phyloP scores from a whole-genome alignment of 2,888 invertebrate genomes.

The Microplitis deprimator region DNA sequence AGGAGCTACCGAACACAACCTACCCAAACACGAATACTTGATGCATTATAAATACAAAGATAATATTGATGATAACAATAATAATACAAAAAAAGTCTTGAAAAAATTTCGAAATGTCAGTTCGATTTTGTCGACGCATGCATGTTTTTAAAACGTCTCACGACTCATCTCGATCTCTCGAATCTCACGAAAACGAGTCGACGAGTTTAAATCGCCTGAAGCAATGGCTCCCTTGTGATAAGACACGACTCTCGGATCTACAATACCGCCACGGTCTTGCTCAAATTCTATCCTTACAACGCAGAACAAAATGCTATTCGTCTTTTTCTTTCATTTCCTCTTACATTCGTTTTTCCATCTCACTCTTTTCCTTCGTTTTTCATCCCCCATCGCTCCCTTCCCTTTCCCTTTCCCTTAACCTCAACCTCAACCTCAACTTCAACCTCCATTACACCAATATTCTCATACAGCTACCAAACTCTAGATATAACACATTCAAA shows the following conservation, averaged over 20 bases:
- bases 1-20: background rate
- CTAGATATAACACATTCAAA: background rate
- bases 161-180: conserved; percentile 10
- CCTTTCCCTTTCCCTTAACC: background rate
- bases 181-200: conserved; percentile 21
- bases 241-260: conserved; percentile 64
- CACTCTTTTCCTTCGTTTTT: background rate
- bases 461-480: conserved; percentile 15
- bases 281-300: conserved; percentile 16
- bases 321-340: conserved; percentile 6
- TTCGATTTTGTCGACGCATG: conserved; percentile 28
- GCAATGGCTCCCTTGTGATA: conserved; percentile 63
- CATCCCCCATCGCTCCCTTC: background rate
- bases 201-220: conserved; percentile 46
- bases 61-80: background rate
- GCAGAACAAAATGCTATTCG: background rate
- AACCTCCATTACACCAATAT: background rate
- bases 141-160: conserved; percentile 30
- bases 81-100: background rate
- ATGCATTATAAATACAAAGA: background rate
- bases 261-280: conserved; percentile 50
- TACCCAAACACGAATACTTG: background rate
- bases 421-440: background rate
- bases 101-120: background rate
- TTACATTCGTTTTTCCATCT: background rate